Conservation (phyloP, 2,888 invertebrate genomes). For the Drosophila paramelanica region DNA sequence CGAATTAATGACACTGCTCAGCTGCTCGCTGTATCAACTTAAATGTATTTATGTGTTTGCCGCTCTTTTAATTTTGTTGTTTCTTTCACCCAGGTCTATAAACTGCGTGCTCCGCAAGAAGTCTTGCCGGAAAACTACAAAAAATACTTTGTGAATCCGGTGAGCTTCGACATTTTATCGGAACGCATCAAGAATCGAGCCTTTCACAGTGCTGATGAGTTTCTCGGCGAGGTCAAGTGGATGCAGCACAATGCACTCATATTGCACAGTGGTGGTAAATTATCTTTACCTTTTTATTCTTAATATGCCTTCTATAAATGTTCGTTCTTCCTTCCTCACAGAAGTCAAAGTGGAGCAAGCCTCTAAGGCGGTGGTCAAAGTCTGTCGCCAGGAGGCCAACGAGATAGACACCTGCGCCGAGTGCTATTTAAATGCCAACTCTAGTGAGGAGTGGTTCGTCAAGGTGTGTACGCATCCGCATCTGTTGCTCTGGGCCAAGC, state of each 20-base stretch:
- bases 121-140: slow-evolving; percentile 62
- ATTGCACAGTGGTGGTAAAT: slow-evolving; percentile 89
- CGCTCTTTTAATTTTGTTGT: slow-evolving; percentile 13
- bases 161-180: slow-evolving; percentile 92
- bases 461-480: slow-evolving; percentile 96
- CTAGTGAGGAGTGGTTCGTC: slow-evolving; percentile 93
- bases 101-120: slow-evolving; percentile 62
- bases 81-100: slow-evolving; percentile 45
- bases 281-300: not conserved
- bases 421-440: slow-evolving; percentile 95
- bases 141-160: slow-evolving; percentile 94
- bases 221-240: slow-evolving; percentile 96
- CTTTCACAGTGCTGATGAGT: slow-evolving; percentile 95
- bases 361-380: slow-evolving; percentile 90
- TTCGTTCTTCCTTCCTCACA: slow-evolving; percentile 8
- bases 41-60: slow-evolving; percentile 2
- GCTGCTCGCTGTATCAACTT: slow-evolving; percentile 15
- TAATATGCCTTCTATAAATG: not conserved
- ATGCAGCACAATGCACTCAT: slow-evolving; percentile 96
- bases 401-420: slow-evolving; percentile 97
- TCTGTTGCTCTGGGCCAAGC: slow-evolving; percentile 96
- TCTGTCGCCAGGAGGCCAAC: slow-evolving; percentile 94
- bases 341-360: slow-evolving; percentile 69
- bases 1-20: slow-evolving; percentile 43
- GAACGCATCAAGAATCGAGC: slow-evolving; percentile 90